Base-by-base conservation (phyloP, 2,888 invertebrate species). In the Morpho helenor region DNA sequence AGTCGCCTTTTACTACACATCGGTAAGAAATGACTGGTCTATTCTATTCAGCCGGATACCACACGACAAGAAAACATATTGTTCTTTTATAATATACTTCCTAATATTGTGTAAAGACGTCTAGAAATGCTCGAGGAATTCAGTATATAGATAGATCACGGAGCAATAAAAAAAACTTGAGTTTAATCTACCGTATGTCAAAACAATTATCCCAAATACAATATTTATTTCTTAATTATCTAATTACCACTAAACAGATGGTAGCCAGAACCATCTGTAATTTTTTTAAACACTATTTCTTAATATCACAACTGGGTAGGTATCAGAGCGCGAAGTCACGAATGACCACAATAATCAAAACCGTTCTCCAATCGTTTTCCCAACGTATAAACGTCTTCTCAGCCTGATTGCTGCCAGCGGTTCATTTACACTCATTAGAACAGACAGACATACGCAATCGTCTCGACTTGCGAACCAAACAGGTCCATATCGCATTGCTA, bases 251-350 rank as follows among this genome's bases (percentile, higher is more conserved):
- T 31, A 31, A 31, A 31, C 31, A 31, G 31, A 31, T 31, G 31
- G 31, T 31, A 31, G 31, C 31, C 31, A 31, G 31, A 31, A 31
- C 3, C 31, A 31, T 31, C 31, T 0, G 31, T 31, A 31, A 31
- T 31, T 31, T 48, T 16, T 31, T 43, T 49, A 49, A 31, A 49
- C 7, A 55, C 43, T 54, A 45, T 52, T 42, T 49, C 31, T 44
- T 41, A 59, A 50, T 59, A 53, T 44, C n/a, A 49, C 40, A 58
- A 50, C 39, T 48, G 49, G 40, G 52, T 81, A 87, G 42, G 75
- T 82, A 87, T 82, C 75, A 80, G 87, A 87, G 85, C 87, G 84
- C 73, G 76, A 80, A 86, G 78, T 81, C 85, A 84, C 86, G 87
- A 84, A 83, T 70, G 76, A 68, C 69, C 66, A 72, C 65, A 67